These are phyloP conservation scores for Madoqua kirkii DNA, from an alignment of 2,113 vertebrate genomes.

Conservation along the genomic window DNA sequence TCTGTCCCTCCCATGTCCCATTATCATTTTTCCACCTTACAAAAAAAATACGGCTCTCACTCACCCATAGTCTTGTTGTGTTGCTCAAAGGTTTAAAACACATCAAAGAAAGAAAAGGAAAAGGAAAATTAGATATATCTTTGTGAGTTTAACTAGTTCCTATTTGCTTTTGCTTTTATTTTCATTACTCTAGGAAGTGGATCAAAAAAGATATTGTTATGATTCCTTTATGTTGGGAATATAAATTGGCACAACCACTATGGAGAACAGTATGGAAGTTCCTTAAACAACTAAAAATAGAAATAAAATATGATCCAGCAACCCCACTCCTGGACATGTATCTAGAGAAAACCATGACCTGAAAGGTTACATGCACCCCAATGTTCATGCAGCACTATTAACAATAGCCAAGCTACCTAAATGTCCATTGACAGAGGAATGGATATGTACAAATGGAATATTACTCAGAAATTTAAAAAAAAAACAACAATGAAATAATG, in stretches of 20 bases:
- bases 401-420: background rate
- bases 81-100: background rate
- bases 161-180: background rate
- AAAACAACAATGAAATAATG: background rate
- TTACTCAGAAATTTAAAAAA: background rate
- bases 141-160: background rate
- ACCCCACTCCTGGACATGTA: background rate
- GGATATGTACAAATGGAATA: background rate
- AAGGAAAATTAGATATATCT: background rate
- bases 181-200: background rate
- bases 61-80: background rate
- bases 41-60: background rate
- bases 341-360: background rate
- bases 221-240: background rate
- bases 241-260: background rate
- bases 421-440: background rate
- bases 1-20: fast-evolving
- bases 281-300: background rate
- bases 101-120: background rate
- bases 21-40: background rate
- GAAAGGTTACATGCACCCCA: background rate
- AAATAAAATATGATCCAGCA: background rate
- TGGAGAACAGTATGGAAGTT: background rate
- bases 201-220: background rate
- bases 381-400: background rate